A percentile compares a stretch with the other conserved stretches of the same genome.
These are phyloP conservation scores for Ptychobarbus kaznakovi DNA, from an alignment of 2,797 vertebrate genomes.

Conservation along the genomic window DNA sequence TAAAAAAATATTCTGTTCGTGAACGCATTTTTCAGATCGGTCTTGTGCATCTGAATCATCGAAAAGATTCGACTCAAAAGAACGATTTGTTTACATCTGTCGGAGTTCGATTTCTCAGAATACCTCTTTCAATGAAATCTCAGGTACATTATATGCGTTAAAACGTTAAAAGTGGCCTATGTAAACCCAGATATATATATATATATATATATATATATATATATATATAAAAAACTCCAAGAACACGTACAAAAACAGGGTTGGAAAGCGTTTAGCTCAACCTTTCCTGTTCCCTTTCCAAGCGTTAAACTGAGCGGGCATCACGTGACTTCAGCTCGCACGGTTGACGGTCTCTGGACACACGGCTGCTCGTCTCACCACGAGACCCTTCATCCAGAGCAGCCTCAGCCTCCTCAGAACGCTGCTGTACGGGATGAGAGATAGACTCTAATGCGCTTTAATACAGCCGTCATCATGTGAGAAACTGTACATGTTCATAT, in stretches of 20 bases:
- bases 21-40: no score
- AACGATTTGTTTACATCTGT: not conserved
- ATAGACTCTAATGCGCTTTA: not conserved
- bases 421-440: not conserved
- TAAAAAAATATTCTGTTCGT: not conserved
- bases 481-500: not conserved
- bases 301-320: not conserved
- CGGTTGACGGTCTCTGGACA: not conserved
- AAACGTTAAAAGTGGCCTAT: no score
- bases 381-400: not conserved
- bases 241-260: not conserved
- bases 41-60: not conserved
- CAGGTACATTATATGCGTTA: not conserved
- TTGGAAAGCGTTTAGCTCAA: not conserved
- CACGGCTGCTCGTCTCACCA: not conserved
- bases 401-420: not conserved
- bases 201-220: no score
- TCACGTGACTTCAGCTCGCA: constrained; percentile 7
- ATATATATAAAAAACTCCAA: not conserved
- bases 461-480: not conserved
- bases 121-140: not conserved
- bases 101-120: not conserved
- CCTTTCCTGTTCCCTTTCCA: not conserved
- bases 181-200: not conserved
- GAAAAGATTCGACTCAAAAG: not conserved